Percentiles rank a stretch among this genome's conserved stretches.
Evolutionary conservation across 30 jellyfish, hydroid and myxozoan species (phyloP).

Genomic region (Cassiopea andromeda): DNA sequence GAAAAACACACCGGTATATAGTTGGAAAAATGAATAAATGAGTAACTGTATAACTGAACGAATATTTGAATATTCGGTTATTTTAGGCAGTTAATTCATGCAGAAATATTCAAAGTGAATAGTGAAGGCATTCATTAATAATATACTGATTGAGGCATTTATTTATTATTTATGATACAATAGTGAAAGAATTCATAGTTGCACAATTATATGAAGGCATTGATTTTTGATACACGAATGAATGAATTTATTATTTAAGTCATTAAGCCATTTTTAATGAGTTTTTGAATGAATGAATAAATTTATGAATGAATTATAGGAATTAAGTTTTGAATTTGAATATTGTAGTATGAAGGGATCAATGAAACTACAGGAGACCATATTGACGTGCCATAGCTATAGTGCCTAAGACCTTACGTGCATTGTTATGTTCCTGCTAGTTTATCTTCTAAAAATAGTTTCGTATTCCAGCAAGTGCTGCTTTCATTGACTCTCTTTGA

Average conservation of each 20-base stretch:
- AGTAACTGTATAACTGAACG: not conserved
- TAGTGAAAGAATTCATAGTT: no score
- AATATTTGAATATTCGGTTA: not conserved
- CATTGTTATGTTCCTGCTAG: not conserved
- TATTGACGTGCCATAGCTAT: not conserved
- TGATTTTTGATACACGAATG: no score
- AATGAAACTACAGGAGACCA: not conserved
- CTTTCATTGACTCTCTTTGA: not conserved
- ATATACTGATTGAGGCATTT: not conserved
- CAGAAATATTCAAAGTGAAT: no score
- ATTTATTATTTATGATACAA: no score
- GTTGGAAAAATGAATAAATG: not conserved
- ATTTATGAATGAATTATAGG: not conserved
- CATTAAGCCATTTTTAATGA: no score
- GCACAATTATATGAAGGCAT: no score
- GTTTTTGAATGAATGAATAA: not conserved
- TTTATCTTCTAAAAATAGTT: not conserved
- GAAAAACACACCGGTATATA: no score
- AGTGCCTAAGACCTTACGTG: not conserved
- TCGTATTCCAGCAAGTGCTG: not conserved
- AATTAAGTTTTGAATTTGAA: not conserved
- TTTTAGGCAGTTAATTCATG: not conserved
- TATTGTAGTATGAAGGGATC: no score
- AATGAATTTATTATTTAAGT: not conserved
- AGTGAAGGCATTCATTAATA: no score